Base-by-base conservation (phyloP, 2,113 vertebrate genomes). In the Dryoscopus gambensis region DNA sequence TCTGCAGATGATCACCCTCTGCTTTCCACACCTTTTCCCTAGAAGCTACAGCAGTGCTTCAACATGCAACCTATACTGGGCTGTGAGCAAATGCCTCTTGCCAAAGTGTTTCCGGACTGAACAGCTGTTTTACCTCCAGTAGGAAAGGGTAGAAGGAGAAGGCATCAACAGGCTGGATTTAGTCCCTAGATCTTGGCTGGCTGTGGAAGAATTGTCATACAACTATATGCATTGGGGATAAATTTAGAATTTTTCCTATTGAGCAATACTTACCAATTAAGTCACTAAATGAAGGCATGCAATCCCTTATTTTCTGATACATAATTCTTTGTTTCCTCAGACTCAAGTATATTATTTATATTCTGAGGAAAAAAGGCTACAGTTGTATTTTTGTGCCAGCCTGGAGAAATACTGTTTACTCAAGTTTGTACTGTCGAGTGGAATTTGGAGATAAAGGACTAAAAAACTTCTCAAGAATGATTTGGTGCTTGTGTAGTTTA, bases 51-150 rank as follows among this genome's bases (percentile, higher is more conserved):
- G 10, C 20, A 55, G 13, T 11, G 10, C 4, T 53, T 11, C 40
- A 73, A 42, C 1, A 2, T 23, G 14, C 24, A 63, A 16, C 31
- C 53, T 59, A 7, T 3, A 2, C 2, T 57, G 35, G 24, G 3
- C 21, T n/a, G 7, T 40, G 9, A 89, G 39, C 9, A 93, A 68
- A 35, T 1, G 1, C 8, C 7, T 73, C 76, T 85, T 78, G 44
- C 39, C 69, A 33, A 74, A 59, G 7, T 37, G 6, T 69, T 60
- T 86, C 25, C 28, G 40, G 19, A 44, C 21, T 68, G 49, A 59
- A 33, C 15, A 49, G 15, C 11, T 68, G 20, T 5, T 91, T 88
- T 73, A 17, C 28, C 5, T 91, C 24, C 64, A 44, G 0, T 15
- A 53, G 24, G 19, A 59, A 68, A 64, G 28, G 9, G 7, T 62